These are phyloP conservation scores for Caenorhabditis becei DNA, from an alignment of 2,888 invertebrate genomes.

Conservation along the genomic window DNA sequence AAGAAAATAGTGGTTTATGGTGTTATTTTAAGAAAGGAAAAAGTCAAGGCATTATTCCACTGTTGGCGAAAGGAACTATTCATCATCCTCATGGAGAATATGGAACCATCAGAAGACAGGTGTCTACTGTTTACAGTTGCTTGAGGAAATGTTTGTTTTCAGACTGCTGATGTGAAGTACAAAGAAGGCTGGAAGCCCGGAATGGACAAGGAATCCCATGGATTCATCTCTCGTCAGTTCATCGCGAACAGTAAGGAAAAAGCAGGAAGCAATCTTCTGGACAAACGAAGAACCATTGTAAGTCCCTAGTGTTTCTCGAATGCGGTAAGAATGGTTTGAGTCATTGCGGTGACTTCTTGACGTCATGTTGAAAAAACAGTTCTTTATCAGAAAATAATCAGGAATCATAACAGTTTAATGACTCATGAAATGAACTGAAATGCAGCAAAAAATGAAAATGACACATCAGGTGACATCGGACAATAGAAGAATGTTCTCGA, in stretches of 20 bases:
- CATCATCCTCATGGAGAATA: conserved; percentile 64
- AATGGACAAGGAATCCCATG: conserved; percentile 72
- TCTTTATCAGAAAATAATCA: conserved; percentile 42
- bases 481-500: not conserved
- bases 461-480: not conserved
- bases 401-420: conserved; percentile 40
- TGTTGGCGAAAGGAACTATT: conserved; percentile 64
- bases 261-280: conserved; percentile 77
- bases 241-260: conserved; percentile 71
- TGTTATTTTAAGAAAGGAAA: conserved; percentile 57
- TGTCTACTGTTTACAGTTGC: conserved; percentile 10
- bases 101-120: conserved; percentile 72
- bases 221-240: conserved; percentile 77
- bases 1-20: not conserved
- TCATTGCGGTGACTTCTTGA: conserved; percentile 30
- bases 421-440: conserved; percentile 31
- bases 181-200: conserved; percentile 71
- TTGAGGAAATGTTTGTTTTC: conserved; percentile 19
- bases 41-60: conserved; percentile 67
- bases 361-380: conserved; percentile 50
- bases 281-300: conserved; percentile 66
- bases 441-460: conserved; percentile 1
- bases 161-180: conserved; percentile 74
- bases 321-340: conserved; percentile 27
- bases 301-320: conserved; percentile 26